phyloP scores from a whole-genome alignment of 1,140 invertebrate genomes.

The Drosophila erecta region DNA sequence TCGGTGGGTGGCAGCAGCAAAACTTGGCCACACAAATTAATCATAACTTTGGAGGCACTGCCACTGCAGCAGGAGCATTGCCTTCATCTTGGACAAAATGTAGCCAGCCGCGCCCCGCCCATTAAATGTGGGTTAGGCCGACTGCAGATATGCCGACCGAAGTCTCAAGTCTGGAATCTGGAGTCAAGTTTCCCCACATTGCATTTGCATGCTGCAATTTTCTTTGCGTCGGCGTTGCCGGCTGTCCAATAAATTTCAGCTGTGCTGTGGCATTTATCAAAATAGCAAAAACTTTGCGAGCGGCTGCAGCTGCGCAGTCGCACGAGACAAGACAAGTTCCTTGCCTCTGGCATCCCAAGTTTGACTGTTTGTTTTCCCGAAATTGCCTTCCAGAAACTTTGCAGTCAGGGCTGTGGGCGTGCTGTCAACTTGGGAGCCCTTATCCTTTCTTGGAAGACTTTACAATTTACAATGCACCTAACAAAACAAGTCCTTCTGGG shows the following conservation, averaged over 20 bases:
- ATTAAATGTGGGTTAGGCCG: conserved; percentile 73
- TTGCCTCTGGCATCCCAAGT: conserved; percentile 38
- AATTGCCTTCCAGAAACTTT: conserved; percentile 39
- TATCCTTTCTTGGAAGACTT: neutral
- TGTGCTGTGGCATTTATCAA: conserved; percentile 66
- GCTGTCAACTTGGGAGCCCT: neutral
- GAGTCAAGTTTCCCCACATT: conserved; percentile 11
- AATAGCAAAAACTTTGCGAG: conserved; percentile 56
- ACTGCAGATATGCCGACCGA: conserved; percentile 15
- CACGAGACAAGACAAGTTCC: conserved; percentile 41
- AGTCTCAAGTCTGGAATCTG: neutral
- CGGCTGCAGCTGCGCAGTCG: conserved; percentile 67
- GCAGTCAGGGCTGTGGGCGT: conserved; percentile 10
- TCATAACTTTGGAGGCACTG: conserved; percentile 74
- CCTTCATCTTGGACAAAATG: conserved; percentile 49
- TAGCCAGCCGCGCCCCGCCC: conserved; percentile 35
- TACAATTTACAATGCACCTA: neutral
- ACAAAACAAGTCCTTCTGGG: neutral
- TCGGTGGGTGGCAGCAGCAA: conserved; percentile 56
- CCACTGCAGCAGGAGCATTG: conserved; percentile 42
- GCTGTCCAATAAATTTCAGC: conserved; percentile 71
- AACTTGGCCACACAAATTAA: conserved; percentile 78
- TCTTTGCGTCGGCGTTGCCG: conserved; percentile 43
- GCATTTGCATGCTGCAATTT: conserved; percentile 45
- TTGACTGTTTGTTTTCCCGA: conserved; percentile 45